phyloP scores from a whole-genome alignment of 2,113 vertebrate species.

The Mesoclemmys tuberculata region DNA sequence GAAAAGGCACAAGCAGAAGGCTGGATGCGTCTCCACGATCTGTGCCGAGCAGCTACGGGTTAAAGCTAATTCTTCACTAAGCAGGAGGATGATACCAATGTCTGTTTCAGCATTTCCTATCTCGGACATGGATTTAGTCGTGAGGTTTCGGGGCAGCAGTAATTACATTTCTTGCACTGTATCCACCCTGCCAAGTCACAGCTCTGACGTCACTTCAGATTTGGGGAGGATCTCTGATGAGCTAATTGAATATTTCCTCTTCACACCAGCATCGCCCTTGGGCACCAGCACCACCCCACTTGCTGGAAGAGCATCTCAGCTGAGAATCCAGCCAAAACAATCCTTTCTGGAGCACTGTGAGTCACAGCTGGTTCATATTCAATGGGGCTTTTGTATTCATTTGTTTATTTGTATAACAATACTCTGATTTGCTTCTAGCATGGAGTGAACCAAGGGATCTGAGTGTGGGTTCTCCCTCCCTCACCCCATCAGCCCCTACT shows the following conservation, averaged over 20 bases:
- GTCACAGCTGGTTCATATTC: background rate
- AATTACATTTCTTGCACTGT: background rate
- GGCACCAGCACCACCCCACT: background rate
- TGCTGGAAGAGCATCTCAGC: background rate
- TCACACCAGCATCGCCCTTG: fast-evolving
- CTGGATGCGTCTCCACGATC: background rate
- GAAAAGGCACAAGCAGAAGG: background rate
- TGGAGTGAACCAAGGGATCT: background rate
- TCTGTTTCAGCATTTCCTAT: background rate
- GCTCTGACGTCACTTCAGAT: background rate
- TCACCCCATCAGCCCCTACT: background rate
- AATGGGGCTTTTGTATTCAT: fast-evolving
- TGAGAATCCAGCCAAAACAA: background rate
- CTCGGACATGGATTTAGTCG: background rate
- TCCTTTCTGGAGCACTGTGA: background rate
- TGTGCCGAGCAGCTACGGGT: background rate
- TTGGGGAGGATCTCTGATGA: background rate
- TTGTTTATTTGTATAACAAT: background rate
- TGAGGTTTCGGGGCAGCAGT: background rate
- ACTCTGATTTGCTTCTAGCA: fast-evolving
- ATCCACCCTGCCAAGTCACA: background rate
- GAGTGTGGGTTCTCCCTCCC: background rate
- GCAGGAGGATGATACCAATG: fast-evolving
- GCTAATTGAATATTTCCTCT: background rate
- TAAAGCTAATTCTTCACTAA: background rate